These are phyloP conservation scores for Stenotaenia linearis DNA, from an alignment of 2,888 invertebrate genomes.

Conservation along the genomic window DNA sequence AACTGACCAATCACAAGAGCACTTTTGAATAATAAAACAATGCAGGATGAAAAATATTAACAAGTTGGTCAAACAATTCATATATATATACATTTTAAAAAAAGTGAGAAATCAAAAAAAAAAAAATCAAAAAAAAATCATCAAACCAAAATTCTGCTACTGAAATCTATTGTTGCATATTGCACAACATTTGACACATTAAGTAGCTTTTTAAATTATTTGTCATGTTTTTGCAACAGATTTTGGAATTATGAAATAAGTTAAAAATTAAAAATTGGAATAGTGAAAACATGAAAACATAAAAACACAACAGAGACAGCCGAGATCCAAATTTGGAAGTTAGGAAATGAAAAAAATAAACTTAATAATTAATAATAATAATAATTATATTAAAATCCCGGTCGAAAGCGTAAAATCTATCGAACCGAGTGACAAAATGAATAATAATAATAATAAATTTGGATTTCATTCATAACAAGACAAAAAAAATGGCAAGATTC, in stretches of 20 bases:
- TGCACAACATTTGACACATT: background rate
- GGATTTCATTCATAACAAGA: conserved; percentile 8
- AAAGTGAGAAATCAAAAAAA: background rate
- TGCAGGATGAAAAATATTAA: conserved; percentile 30
- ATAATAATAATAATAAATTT: conserved; percentile 2
- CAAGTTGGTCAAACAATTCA: conserved; percentile 26
- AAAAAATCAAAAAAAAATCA: background rate
- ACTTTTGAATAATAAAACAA: conserved; percentile 33
- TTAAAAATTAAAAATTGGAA: background rate
- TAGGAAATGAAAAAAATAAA: conserved; percentile 29
- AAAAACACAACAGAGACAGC: conserved; percentile 21
- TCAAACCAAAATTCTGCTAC: background rate
- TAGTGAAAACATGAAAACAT: background rate
- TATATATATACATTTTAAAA: background rate
- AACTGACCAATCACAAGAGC: conserved; percentile 34
- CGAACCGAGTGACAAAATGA: background rate
- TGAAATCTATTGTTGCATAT: background rate
- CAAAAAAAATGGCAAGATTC: conserved; percentile 28
- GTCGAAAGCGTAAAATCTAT: background rate
- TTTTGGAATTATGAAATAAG: background rate
- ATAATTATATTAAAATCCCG: background rate
- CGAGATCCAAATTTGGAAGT: conserved; percentile 34
- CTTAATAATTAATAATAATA: conserved; percentile 14
- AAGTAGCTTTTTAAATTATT: background rate
- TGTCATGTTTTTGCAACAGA: background rate